Conservation (phyloP, 2,113 vertebrate species). For the Candoia aspera region DNA sequence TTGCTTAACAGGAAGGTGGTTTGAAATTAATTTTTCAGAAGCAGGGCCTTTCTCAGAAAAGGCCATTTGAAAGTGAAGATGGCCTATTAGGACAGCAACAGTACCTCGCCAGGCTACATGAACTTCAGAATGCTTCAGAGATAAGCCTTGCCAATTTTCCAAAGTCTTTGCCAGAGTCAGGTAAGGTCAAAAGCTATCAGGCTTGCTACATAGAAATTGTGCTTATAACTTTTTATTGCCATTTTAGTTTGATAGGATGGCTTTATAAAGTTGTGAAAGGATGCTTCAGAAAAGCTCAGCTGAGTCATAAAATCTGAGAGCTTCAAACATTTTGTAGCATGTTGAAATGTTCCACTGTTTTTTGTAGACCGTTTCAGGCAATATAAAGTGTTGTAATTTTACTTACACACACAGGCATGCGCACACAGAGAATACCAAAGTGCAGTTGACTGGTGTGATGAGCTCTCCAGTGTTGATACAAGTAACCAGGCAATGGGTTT, state of each 20-base stretch:
- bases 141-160: slow-evolving; percentile 87
- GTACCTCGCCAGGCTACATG: slow-evolving; percentile 90
- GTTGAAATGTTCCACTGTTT: background rate
- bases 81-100: slow-evolving; percentile 89
- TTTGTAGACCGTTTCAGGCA: background rate
- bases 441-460: background rate
- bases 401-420: background rate
- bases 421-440: background rate
- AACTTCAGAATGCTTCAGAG: slow-evolving; percentile 91
- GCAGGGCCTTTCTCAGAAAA: slow-evolving; percentile 91
- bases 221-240: background rate
- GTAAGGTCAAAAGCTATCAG: slow-evolving; percentile 62
- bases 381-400: background rate
- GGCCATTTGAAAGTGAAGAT: slow-evolving; percentile 88
- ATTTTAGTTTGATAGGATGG: background rate
- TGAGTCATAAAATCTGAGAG: background rate
- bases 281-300: background rate
- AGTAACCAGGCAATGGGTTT: background rate
- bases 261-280: background rate
- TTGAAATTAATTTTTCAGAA: slow-evolving; percentile 99
- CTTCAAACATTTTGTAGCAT: background rate
- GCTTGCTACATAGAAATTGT: too few species aligned
- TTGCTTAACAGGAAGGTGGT: slow-evolving; percentile 90
- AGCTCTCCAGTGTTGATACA: background rate
- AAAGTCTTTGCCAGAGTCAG: slow-evolving; percentile 80